Evolutionary conservation across 2,113 vertebrate species (phyloP).

Genomic region (Ceratotherium simum): DNA sequence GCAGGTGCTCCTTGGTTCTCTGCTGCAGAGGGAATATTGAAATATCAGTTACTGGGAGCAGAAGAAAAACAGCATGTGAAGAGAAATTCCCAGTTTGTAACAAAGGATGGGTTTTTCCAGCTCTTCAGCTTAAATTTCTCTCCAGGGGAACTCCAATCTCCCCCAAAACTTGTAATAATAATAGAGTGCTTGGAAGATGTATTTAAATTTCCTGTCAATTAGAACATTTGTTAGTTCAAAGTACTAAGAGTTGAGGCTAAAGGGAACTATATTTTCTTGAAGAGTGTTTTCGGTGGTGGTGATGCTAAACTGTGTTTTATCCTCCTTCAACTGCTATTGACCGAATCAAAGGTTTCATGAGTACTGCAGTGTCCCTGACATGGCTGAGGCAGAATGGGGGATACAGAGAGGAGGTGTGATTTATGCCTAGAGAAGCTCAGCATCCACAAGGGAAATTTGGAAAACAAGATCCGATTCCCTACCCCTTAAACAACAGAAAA

Average conservation of each 20-base stretch:
- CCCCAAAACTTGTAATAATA: constrained; percentile 63
- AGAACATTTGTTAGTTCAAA: constrained; percentile 79
- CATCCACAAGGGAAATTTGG: not conserved
- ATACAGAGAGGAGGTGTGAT: not conserved
- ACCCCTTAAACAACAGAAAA: not conserved
- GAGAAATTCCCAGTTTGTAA: constrained; percentile 83
- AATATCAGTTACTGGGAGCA: constrained; percentile 76
- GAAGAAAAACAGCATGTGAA: constrained; percentile 81
- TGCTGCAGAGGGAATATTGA: constrained; percentile 81
- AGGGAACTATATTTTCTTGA: constrained; percentile 79
- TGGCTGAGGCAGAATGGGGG: not conserved
- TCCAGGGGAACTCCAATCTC: constrained; percentile 74
- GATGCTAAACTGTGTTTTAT: not conserved
- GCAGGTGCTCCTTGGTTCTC: constrained; percentile 83
- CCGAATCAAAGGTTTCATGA: not conserved
- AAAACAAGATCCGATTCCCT: not conserved
- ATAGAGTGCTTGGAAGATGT: constrained; percentile 80
- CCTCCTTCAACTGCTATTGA: not conserved
- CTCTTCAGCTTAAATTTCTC: constrained; percentile 81
- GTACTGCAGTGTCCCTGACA: not conserved
- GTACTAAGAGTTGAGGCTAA: constrained; percentile 35
- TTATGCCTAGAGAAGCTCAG: not conserved
- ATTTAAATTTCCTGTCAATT: constrained; percentile 86
- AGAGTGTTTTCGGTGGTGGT: not conserved
- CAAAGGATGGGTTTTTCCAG: constrained; percentile 83